phyloP scores from a whole-genome alignment of 1,140 invertebrate genomes.

The Zaprionus inermis region DNA sequence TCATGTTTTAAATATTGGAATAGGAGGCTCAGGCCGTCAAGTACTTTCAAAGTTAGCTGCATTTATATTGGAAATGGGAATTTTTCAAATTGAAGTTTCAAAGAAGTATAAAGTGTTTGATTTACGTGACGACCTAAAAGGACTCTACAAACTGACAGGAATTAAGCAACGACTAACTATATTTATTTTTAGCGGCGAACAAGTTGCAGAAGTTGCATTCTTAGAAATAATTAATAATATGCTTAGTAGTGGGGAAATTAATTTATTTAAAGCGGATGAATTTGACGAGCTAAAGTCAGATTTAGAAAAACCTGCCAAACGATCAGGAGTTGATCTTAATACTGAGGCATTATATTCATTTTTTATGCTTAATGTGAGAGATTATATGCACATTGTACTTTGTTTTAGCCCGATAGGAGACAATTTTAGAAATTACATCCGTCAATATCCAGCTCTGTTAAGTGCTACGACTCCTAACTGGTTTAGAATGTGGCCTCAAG shows the following conservation, averaged over 20 bases:
- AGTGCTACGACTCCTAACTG: conserved; percentile 95
- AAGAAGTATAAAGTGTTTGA: conserved; percentile 90
- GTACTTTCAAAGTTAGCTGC: conserved; percentile 90
- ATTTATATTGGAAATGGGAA: conserved; percentile 91
- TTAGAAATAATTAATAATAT: conserved; percentile 95
- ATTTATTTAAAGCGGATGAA: conserved; percentile 93
- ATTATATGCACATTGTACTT: conserved; percentile 92
- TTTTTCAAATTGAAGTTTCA: conserved; percentile 91
- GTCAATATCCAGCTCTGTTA: conserved; percentile 93
- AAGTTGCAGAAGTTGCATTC: conserved; percentile 92
- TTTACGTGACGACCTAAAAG: conserved; percentile 93
- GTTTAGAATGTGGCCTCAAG: conserved; percentile 94
- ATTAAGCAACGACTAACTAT: conserved; percentile 90
- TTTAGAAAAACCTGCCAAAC: conserved; percentile 88
- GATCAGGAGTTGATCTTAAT: conserved; percentile 87
- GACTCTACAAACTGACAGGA: conserved; percentile 89
- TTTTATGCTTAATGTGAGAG: conserved; percentile 90
- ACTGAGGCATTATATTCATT: conserved; percentile 89
- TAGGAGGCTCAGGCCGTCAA: conserved; percentile 94
- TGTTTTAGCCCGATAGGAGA: conserved; percentile 95
- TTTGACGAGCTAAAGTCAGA: conserved; percentile 92
- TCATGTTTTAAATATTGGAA: conserved; percentile 92
- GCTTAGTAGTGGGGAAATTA: conserved; percentile 93
- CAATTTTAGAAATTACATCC: conserved; percentile 89
- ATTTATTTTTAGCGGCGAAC: conserved; percentile 93